These are phyloP conservation scores for Drosophila limbata DNA, from an alignment of 2,888 invertebrate species.

Conservation along the genomic window DNA sequence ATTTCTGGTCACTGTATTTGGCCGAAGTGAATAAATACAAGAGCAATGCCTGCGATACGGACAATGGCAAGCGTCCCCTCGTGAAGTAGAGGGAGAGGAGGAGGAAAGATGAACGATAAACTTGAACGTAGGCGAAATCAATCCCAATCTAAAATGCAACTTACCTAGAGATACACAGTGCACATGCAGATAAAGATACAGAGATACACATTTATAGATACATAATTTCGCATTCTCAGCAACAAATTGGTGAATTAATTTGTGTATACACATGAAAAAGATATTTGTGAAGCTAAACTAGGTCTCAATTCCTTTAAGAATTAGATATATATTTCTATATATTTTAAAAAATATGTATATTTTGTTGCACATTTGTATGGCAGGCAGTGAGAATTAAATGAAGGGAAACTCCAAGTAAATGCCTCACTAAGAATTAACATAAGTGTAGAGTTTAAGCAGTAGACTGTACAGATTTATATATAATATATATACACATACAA, in stretches of 20 bases:
- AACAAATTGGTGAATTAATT: not conserved
- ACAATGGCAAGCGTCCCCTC: constrained; percentile 94
- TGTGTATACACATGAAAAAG: no score
- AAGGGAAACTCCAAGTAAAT: not conserved
- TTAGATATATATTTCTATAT: not conserved
- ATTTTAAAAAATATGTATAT: constrained; percentile 3
- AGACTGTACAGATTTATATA: constrained; percentile 49
- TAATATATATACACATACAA: not conserved
- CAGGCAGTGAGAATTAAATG: not conserved
- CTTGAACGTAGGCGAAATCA: constrained; percentile 21
- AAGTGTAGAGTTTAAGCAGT: constrained; percentile 57
- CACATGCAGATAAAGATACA: not conserved
- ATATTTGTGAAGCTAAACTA: not conserved
- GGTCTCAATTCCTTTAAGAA: not conserved
- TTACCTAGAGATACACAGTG: not conserved
- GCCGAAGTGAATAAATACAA: constrained; percentile 97
- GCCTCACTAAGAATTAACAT: constrained; percentile 24
- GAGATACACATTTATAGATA: no score
- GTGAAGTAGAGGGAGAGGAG: constrained; percentile 89
- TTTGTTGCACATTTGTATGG: constrained; percentile 17
- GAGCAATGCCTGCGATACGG: constrained; percentile 96
- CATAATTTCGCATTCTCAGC: not conserved
- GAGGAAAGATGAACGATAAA: constrained; percentile 16
- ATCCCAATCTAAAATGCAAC: not conserved
- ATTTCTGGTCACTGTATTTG: constrained; percentile 97